phyloP scores from a whole-genome alignment of 1,140 invertebrate genomes.

The Cherax quadricarinatus region DNA sequence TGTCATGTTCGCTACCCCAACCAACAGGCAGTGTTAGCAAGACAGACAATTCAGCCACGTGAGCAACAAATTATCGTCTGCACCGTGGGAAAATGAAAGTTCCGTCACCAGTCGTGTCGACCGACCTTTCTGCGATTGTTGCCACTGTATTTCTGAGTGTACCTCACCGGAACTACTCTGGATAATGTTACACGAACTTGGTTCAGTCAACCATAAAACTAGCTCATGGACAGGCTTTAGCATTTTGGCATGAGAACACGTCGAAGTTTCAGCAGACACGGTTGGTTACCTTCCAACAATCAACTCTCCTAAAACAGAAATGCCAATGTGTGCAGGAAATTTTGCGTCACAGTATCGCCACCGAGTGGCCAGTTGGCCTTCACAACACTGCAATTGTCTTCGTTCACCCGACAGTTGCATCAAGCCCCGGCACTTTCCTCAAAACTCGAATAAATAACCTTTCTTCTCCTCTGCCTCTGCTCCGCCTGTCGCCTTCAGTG shows the following conservation, averaged over 20 bases:
- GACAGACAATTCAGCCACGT: too few relatives aligned
- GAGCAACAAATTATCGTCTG: too few relatives aligned
- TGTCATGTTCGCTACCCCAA: too few relatives aligned
- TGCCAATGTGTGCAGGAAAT: not conserved
- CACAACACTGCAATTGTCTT: not conserved
- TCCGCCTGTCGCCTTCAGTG: not conserved
- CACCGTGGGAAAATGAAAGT: too few relatives aligned
- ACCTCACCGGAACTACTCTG: too few relatives aligned
- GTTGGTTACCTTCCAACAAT: slow-evolving; percentile 6
- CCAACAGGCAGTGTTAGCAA: too few relatives aligned
- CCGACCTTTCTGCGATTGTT: too few relatives aligned
- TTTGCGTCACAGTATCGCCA: not conserved
- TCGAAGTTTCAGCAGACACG: not conserved
- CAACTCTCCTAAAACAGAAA: not conserved
- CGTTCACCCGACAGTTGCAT: not conserved
- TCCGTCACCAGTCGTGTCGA: too few relatives aligned
- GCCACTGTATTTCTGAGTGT: too few relatives aligned
- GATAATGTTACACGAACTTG: too few relatives aligned
- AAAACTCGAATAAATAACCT: not conserved
- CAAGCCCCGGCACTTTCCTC: not conserved
- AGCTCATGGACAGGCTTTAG: not conserved
- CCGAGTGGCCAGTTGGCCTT: not conserved
- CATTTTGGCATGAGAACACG: not conserved
- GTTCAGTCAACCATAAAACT: not conserved
- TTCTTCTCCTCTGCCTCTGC: not conserved